Conservation (phyloP, 1,140 invertebrate species). For the Apis dorsata region DNA sequence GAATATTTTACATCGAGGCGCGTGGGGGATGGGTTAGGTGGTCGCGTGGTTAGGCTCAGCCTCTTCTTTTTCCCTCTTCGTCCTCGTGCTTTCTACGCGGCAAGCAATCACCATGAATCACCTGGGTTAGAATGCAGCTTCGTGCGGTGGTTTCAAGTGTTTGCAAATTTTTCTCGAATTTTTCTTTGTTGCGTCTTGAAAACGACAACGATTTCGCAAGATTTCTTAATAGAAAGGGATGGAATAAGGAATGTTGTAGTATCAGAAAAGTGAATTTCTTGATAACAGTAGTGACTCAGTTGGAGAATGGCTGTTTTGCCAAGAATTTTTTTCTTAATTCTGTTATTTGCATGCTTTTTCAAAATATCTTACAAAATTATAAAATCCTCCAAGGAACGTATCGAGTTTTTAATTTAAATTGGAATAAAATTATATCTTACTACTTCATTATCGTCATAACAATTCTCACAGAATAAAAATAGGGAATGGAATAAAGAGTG, state of each 20-base stretch:
- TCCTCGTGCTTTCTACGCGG: conserved; percentile 47
- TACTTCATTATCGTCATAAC: too few relatives aligned
- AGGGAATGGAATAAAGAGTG: not conserved
- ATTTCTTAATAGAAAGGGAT: not conserved
- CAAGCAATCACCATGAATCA: conserved; percentile 73
- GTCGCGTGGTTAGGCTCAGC: conserved; percentile 45
- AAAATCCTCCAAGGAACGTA: too few relatives aligned
- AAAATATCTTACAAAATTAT: too few relatives aligned
- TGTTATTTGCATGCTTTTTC: too few relatives aligned
- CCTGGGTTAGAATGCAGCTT: conserved; percentile 64
- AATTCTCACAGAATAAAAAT: too few relatives aligned
- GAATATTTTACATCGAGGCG: conserved; percentile 57
- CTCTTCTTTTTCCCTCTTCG: not conserved
- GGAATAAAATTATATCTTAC: too few relatives aligned
- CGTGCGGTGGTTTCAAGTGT: conserved; percentile 32
- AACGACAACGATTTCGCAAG: not conserved
- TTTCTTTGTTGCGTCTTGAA: conserved; percentile 8
- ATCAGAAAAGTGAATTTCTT: not conserved
- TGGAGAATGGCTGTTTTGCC: too few relatives aligned
- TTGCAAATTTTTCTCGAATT: not conserved
- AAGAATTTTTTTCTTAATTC: too few relatives aligned
- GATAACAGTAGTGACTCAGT: too few relatives aligned
- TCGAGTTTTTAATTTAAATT: too few relatives aligned
- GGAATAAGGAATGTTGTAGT: not conserved
- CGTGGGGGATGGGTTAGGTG: conserved; percentile 32